phyloP scores from a whole-genome alignment of 2,888 invertebrate species.

The Trachelus troglodyta region DNA sequence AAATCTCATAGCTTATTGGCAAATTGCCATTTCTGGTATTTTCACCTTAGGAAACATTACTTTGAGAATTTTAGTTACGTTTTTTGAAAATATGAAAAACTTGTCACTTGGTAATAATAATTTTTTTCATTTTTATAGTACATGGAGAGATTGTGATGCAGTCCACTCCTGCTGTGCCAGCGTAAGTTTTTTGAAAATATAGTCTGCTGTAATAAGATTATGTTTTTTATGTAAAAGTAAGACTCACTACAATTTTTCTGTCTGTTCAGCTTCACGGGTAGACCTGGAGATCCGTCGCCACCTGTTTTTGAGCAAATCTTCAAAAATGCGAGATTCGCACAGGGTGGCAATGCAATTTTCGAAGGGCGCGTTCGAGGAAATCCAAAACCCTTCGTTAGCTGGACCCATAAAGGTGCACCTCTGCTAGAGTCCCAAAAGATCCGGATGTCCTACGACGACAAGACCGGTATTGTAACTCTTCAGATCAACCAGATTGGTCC shows the following conservation, averaged over 20 bases:
- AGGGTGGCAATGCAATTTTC: conserved; percentile 93
- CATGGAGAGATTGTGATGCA: conserved; percentile 74
- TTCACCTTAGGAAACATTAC: background rate
- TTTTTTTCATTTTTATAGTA: conserved; percentile 70
- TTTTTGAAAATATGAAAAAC: background rate
- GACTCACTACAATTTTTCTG: background rate
- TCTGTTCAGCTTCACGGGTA: conserved; percentile 54
- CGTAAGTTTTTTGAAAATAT: conserved; percentile 48
- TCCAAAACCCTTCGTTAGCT: conserved; percentile 91
- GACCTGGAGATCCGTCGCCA: conserved; percentile 85
- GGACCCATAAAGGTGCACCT: conserved; percentile 89
- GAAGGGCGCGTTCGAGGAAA: conserved; percentile 92
- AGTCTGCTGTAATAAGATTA: background rate
- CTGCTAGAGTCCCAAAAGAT: conserved; percentile 88
- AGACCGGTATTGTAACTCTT: conserved; percentile 89
- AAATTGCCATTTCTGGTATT: background rate
- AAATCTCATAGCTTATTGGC: background rate
- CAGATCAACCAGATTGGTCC: conserved; percentile 95
- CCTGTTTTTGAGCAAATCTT: conserved; percentile 97
- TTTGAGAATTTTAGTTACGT: background rate
- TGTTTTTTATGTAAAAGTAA: background rate
- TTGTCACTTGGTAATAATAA: background rate
- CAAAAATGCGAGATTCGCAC: conserved; percentile 93
- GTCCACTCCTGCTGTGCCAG: conserved; percentile 62
- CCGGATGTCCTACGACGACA: conserved; percentile 90